phyloP scores from a whole-genome alignment of 1,140 invertebrate genomes.

The Gryon sp. region DNA sequence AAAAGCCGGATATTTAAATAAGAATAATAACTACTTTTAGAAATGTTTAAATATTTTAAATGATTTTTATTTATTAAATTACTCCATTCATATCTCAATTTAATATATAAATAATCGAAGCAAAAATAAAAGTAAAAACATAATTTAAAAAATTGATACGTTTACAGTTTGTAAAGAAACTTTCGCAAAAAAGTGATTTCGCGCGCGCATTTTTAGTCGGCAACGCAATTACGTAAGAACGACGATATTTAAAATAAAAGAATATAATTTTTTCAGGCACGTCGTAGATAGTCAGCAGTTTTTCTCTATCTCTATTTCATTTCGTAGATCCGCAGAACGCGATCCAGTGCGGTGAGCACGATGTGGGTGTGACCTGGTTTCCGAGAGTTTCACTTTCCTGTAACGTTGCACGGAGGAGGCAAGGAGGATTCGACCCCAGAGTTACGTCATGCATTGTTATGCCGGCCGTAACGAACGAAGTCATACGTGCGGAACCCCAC shows the following conservation, averaged over 20 bases:
- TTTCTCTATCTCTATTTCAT: constrained; percentile 57
- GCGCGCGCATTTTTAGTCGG: not conserved
- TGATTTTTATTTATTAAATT: too few relatives aligned
- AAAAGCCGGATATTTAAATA: too few relatives aligned
- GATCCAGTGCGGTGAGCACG: constrained; percentile 72
- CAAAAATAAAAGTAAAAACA: too few relatives aligned
- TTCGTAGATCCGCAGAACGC: constrained; percentile 69
- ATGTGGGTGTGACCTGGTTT: constrained; percentile 80
- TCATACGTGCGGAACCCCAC: constrained; percentile 73
- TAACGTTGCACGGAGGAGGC: constrained; percentile 75
- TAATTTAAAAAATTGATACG: not conserved
- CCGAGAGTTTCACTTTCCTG: constrained; percentile 80
- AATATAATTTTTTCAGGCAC: constrained; percentile 42
- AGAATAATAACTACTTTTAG: too few relatives aligned
- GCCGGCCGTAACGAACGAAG: constrained; percentile 75
- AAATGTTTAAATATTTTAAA: too few relatives aligned
- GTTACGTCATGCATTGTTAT: constrained; percentile 80
- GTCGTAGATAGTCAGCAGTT: constrained; percentile 51
- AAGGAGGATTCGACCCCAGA: constrained; percentile 78
- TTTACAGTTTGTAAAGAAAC: not conserved
- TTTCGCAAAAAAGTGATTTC: not conserved
- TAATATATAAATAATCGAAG: too few relatives aligned
- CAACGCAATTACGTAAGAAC: constrained; percentile 19
- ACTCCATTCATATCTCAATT: too few relatives aligned
- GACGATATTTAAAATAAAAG: constrained; percentile 34